Base-by-base conservation (phyloP, 2,888 invertebrate species). In the Rhagonycha fulva region DNA sequence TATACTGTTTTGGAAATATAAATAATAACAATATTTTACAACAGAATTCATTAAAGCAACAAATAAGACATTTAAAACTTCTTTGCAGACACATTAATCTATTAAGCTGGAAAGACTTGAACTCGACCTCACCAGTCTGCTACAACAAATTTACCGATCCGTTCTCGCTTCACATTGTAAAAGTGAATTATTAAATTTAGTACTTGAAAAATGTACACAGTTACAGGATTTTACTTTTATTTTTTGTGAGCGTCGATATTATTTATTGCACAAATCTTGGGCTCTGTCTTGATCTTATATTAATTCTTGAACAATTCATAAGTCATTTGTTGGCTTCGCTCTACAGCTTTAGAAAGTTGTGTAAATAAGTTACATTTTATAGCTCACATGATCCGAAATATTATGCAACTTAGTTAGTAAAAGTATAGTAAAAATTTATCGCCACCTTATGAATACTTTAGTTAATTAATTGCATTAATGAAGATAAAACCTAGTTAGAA, bases 71-170 rank as follows among this genome's bases (percentile, higher is more conserved):
- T 47, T 47, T 47, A 47, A 47, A 47, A 47, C n/a, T 47, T 74
- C 62, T 74, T 74, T 47, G 32, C 74, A 74, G 74, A 74, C 74
- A 62, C 74, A 74, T 74, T 74, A 74, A 74, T 74, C 69, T 74
- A 32, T 47, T 72, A 60, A 69, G 19, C 74, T 68, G 32, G 47
- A 74, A 74, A 74, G 69, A 70, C 74, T 74, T 70, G 72, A 70
- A 69, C 74, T 74, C 72, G 72, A 72, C 74, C 74, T 69, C 69
- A 69, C 63, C 68, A 69, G 74, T 74, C 74, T 74, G 69, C 74
- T 66, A 24, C 26, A 74, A 70, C 32, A 62, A 74, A 68, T 74
- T 74, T 74, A 70, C 68, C 24, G 74, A 74, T 69, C 32, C 69
- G 70, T 74, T 74, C 74, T 69, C 72, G 72, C 72, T 68, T 68